These are phyloP conservation scores for Paradoxurus hermaphroditus DNA, from an alignment of 2,113 vertebrate species.

Conservation along the genomic window DNA sequence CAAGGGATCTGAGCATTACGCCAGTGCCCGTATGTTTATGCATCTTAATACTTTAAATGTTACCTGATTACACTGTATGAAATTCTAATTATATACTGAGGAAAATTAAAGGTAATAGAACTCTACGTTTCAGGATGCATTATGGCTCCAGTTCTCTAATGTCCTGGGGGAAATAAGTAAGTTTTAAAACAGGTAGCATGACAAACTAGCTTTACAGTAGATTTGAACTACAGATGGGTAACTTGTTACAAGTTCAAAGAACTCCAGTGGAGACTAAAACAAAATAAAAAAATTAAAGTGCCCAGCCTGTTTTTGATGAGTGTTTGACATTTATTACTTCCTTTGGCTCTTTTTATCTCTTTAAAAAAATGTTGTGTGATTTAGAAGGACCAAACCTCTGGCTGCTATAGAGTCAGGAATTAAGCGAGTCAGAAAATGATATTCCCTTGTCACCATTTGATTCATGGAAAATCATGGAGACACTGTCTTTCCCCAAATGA, in stretches of 20 bases:
- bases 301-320: constrained; percentile 53
- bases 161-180: not conserved
- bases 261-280: constrained; percentile 48
- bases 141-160: not conserved
- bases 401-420: constrained; percentile 46
- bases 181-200: constrained; percentile 57
- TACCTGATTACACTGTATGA: not conserved
- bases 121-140: not conserved
- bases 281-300: constrained; percentile 36
- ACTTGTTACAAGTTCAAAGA: constrained; percentile 57
- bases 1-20: not conserved
- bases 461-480: constrained; percentile 57
- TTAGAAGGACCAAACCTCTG: constrained; percentile 42
- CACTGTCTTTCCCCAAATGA: constrained; percentile 32
- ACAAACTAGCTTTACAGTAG: constrained; percentile 21
- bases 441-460: constrained; percentile 62
- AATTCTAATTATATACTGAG: constrained; percentile 12
- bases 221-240: constrained; percentile 52
- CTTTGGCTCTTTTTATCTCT: constrained; percentile 32
- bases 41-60: not conserved
- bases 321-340: constrained; percentile 75
- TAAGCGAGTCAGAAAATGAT: constrained; percentile 48
- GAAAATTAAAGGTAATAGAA: constrained; percentile 21
- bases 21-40: not conserved
- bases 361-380: constrained; percentile 59